Conservation (phyloP, 2,113 vertebrate genomes). For the Copsychus sechellarum region DNA sequence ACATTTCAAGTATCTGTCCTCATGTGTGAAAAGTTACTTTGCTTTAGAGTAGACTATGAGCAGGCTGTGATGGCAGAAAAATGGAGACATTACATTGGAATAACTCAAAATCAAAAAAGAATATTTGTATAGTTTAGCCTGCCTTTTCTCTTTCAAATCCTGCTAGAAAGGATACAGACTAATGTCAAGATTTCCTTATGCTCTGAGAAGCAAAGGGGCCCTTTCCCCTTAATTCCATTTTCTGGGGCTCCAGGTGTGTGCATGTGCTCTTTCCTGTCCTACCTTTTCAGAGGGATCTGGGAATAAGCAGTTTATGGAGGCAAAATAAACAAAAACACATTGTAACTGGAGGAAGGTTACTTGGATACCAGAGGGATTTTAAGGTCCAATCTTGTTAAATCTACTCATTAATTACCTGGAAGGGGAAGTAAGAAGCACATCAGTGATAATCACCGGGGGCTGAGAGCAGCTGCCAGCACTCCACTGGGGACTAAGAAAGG, state of each 20-base stretch:
- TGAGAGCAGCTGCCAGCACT: constrained; percentile 2
- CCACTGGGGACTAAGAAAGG: neutral
- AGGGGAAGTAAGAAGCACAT: constrained; percentile 12
- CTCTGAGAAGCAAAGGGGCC: neutral
- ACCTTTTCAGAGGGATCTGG: neutral
- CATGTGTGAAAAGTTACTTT: neutral
- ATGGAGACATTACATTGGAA: neutral
- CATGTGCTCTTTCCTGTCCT: neutral
- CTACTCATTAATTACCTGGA: constrained; percentile 63
- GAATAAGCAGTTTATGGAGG: neutral
- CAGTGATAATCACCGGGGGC: neutral
- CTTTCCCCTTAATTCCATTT: neutral
- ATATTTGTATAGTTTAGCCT: neutral
- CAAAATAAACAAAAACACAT: constrained; percentile 20
- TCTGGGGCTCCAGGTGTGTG: neutral
- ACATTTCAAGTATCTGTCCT: neutral
- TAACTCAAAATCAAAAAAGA: neutral
- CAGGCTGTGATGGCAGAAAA: neutral
- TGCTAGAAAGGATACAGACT: neutral
- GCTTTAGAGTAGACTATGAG: neutral
- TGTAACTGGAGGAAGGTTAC: constrained; percentile 12
- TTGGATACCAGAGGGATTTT: constrained; percentile 29
- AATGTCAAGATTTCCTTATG: neutral
- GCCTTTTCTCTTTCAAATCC: neutral
- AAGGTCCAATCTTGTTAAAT: constrained; percentile 42